Evolutionary conservation across 2,113 vertebrate genomes (phyloP), one percentile per base, ranked within the genome.

Genomic region (Crotophaga sulcirostris): DNA sequence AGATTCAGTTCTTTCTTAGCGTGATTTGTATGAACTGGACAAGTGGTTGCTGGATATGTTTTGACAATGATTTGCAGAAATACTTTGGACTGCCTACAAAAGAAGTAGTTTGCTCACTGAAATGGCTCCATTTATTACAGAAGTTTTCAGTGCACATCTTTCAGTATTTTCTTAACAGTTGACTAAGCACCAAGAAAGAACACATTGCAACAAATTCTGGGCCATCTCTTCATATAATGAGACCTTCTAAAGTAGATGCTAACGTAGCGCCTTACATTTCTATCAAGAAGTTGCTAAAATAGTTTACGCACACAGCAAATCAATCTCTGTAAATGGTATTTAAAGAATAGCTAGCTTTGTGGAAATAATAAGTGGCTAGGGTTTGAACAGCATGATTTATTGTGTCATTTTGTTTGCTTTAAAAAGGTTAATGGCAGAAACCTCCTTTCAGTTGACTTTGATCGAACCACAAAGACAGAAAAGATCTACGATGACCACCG

Each of bases 401-500:
- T 95, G 84, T 84, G 87, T 95, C 85, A 15, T 96, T 94, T 88
- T 94, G 92, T 97, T 97, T 97, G 91, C 94, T 97, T 97, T 92
- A 68, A 94, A 96, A 98, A 99, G 99, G 99, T 99, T 97, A 99
- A 99, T 33, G 99, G 99, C 87, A 98, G 99, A 75, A 99, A 99
- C 97, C 99, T 99, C 95, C 99, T 99, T 80, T 99, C 99, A 1
- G 99, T 99, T 64, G 99, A 99, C 98, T 99, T 99, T 75, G 99
- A 99, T 97, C 99, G 99, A 96, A 99, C 98, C 52, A 98, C 99
- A 83, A 99, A 99, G 98, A 99, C 99, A 15, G 99, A 99, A 96
- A 99, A 99, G 97, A 99, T 99, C 98, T 99, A 99, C 26, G 99
- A 99, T 31, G 99, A 99, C 98, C 99, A 99, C 97, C 98, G 99